Evolutionary conservation across 2,888 invertebrate species (phyloP), one percentile per base, ranked within the genome.

Genomic region (Agonum fuliginosum): DNA sequence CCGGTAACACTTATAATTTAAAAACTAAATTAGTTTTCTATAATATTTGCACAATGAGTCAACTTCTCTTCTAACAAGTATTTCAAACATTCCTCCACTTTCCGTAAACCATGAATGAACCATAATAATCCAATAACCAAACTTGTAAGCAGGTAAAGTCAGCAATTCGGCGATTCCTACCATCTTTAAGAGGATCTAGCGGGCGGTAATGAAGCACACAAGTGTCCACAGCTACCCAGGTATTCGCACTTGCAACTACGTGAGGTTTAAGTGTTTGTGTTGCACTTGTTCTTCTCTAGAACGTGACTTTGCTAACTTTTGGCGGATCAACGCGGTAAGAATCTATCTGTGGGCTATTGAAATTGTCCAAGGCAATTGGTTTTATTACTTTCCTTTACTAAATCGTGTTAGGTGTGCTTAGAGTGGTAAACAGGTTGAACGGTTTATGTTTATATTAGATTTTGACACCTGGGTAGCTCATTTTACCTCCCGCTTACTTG

Each of bases 281-380:
- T 22, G 24, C 75, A 75, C 75, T 75, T 75, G 75, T 75, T 14
- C 46, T 14, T 3, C 83, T 83, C 84, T 82, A 71, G 83, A 84
- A 87, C 88, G 88, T 88, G 87, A 86, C 86, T 83, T 82, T 81
- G 82, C 83, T 81, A 81, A 81, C 82, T 83, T 84, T 83, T 81
- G 70, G 79, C 22, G 83, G 84, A 86, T 86, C 41, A 75, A 10
- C 37, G 43, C 3, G 34, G 10, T 14, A 4, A n/a, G 43, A 12
- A 69, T 10, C 43, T 22, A 8, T 54, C 22, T 54, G 8, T 10
- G 19, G 34, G 6, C 34, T 65, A 65, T 37, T 65, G 30, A 30
- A 30, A 62, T 46, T 62, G 58, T 30, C 30, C 14, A 22, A 37
- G 67, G 41, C 65, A 67, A 67, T 67, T 67, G 67, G 41, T 67